These are phyloP conservation scores for Apoda limacodes DNA, from an alignment of 2,888 invertebrate genomes.

Conservation along the genomic window DNA sequence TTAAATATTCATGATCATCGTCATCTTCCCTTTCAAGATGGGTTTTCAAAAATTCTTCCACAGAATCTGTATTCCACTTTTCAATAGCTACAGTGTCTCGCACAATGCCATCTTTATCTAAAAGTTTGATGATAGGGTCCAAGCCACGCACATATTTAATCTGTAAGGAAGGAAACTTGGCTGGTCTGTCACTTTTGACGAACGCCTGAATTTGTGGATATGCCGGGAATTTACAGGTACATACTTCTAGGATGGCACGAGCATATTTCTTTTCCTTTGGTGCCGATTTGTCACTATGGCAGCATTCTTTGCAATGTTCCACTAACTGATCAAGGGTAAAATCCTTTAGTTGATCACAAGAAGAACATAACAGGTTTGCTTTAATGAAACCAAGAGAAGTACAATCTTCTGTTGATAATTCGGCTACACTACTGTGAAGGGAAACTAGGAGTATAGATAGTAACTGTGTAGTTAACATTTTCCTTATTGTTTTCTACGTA, in stretches of 20 bases:
- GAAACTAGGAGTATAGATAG: too few relatives aligned
- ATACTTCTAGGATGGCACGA: slow-evolving; percentile 93
- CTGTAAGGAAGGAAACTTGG: slow-evolving; percentile 90
- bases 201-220: slow-evolving; percentile 99
- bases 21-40: slow-evolving; percentile 77
- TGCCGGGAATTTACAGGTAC: slow-evolving; percentile 97
- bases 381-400: slow-evolving; percentile 86
- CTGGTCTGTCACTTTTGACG: slow-evolving; percentile 91
- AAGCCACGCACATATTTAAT: slow-evolving; percentile 94
- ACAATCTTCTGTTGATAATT: slow-evolving; percentile 86
- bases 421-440: slow-evolving; percentile 33
- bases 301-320: slow-evolving; percentile 82
- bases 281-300: slow-evolving; percentile 78
- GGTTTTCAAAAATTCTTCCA: slow-evolving; percentile 94
- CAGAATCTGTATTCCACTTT: slow-evolving; percentile 98
- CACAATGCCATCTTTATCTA: slow-evolving; percentile 86
- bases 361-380: slow-evolving; percentile 87
- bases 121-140: slow-evolving; percentile 92
- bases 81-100: slow-evolving; percentile 94
- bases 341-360: slow-evolving; percentile 86
- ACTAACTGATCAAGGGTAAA: slow-evolving; percentile 77
- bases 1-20: slow-evolving; percentile 67
- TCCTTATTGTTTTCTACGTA: too few relatives aligned
- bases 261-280: slow-evolving; percentile 83
- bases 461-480: too few relatives aligned